Conservation (phyloP, 1,140 invertebrate species). For the Tetranychus cinnabarinus region DNA sequence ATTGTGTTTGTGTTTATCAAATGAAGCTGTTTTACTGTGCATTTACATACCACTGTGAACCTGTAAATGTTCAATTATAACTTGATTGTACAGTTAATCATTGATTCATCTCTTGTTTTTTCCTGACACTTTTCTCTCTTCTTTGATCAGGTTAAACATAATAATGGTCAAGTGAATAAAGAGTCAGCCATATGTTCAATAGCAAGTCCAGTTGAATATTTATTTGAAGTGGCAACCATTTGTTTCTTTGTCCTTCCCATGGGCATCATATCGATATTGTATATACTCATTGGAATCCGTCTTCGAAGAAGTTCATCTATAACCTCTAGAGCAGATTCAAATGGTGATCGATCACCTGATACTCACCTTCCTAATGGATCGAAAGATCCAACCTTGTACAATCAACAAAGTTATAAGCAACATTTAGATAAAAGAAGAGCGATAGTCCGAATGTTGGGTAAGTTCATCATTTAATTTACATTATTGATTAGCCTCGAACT, state of each 20-base stretch:
- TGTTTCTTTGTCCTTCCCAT: conserved; percentile 64
- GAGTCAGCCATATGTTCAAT: conserved; percentile 2
- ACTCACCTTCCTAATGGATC: neutral
- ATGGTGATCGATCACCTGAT: neutral
- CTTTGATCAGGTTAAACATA: neutral
- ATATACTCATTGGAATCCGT: conserved; percentile 25
- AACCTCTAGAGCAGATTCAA: neutral
- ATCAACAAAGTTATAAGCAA: conserved; percentile 3
- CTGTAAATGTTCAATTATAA: too few relatives aligned
- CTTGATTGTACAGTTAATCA: too few relatives aligned
- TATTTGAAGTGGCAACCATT: conserved; percentile 57
- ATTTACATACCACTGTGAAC: too few relatives aligned
- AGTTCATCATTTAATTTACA: neutral
- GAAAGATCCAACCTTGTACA: neutral
- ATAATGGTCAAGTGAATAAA: neutral
- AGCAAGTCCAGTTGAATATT: conserved; percentile 30
- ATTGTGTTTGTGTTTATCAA: too few relatives aligned
- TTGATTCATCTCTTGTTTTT: neutral
- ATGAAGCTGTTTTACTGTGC: too few relatives aligned
- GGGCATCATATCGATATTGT: conserved; percentile 57
- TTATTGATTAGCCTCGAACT: too few relatives aligned
- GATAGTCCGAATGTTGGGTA: conserved; percentile 14
- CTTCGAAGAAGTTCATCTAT: conserved; percentile 30
- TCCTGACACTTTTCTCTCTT: too few relatives aligned
- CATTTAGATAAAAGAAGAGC: conserved; percentile 11